These are phyloP conservation scores for Thomomys bottae DNA, from an alignment of 2,113 vertebrate genomes.

Conservation along the genomic window DNA sequence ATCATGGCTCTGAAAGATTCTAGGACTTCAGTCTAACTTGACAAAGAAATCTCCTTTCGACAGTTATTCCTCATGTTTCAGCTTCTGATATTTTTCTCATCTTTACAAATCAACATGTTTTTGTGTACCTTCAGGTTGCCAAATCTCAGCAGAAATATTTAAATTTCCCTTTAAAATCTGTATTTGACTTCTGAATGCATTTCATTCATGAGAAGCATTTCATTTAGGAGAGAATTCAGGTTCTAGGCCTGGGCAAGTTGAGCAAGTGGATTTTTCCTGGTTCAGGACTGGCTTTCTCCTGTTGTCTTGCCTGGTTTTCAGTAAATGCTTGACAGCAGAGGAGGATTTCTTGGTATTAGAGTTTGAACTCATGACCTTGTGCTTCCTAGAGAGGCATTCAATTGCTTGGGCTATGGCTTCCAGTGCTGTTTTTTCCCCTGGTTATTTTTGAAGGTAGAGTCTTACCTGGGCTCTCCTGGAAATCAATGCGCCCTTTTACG, in stretches of 20 bases:
- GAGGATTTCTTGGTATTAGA: background rate
- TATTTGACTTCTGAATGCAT: constrained; percentile 40
- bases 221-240: background rate
- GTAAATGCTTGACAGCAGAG: background rate
- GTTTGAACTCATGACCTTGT: too few relatives aligned
- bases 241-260: background rate
- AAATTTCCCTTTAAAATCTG: constrained; percentile 33
- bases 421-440: too few relatives aligned
- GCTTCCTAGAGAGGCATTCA: too few relatives aligned
- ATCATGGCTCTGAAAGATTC: constrained; percentile 7
- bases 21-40: constrained; percentile 16
- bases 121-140: background rate
- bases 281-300: background rate
- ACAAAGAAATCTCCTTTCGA: constrained; percentile 6
- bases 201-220: background rate
- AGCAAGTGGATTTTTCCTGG: background rate
- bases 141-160: constrained; percentile 30
- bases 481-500: too few relatives aligned
- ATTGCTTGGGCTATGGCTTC: too few relatives aligned
- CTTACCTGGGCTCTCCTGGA: too few relatives aligned
- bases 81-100: constrained; percentile 26
- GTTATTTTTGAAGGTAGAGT: too few relatives aligned
- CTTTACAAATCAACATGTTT: constrained; percentile 25
- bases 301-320: too few relatives aligned
- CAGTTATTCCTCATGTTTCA: constrained; percentile 17